These are phyloP conservation scores for Anticlea derivata DNA, from an alignment of 2,888 invertebrate genomes.

Conservation along the genomic window DNA sequence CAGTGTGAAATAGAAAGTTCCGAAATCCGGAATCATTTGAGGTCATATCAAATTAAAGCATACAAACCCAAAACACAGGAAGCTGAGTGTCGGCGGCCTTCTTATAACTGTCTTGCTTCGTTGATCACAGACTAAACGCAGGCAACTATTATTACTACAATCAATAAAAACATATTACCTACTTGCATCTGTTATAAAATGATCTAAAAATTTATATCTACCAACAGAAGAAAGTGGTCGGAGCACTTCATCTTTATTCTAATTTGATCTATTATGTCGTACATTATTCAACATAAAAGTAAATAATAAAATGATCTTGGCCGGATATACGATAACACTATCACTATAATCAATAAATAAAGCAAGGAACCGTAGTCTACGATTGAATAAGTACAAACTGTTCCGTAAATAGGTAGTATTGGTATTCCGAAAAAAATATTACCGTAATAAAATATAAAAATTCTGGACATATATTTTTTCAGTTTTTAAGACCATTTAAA, in stretches of 20 bases:
- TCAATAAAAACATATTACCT: too few relatives aligned
- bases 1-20: slow-evolving; percentile 31
- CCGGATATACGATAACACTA: neutral
- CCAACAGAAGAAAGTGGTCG: slow-evolving; percentile 47
- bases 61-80: slow-evolving; percentile 55
- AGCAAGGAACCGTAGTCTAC: too few relatives aligned
- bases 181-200: neutral
- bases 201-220: neutral
- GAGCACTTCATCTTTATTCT: slow-evolving; percentile 30
- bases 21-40: slow-evolving; percentile 32
- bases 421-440: too few relatives aligned
- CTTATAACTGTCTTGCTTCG: slow-evolving; percentile 54
- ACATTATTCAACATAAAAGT: slow-evolving; percentile 5
- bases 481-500: too few relatives aligned
- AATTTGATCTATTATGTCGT: slow-evolving; percentile 16
- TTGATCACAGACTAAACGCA: slow-evolving; percentile 45
- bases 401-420: too few relatives aligned
- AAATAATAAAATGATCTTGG: neutral
- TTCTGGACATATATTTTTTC: too few relatives aligned
- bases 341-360: too few relatives aligned
- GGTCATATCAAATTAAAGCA: slow-evolving; percentile 31
- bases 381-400: too few relatives aligned
- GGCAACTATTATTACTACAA: too few relatives aligned
- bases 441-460: too few relatives aligned
- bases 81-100: slow-evolving; percentile 60